A percentile compares a stretch with the other conserved stretches of the same genome.
Evolutionary conservation across 2,113 vertebrate species (phyloP).

Genomic region (Actinemys pallida): DNA sequence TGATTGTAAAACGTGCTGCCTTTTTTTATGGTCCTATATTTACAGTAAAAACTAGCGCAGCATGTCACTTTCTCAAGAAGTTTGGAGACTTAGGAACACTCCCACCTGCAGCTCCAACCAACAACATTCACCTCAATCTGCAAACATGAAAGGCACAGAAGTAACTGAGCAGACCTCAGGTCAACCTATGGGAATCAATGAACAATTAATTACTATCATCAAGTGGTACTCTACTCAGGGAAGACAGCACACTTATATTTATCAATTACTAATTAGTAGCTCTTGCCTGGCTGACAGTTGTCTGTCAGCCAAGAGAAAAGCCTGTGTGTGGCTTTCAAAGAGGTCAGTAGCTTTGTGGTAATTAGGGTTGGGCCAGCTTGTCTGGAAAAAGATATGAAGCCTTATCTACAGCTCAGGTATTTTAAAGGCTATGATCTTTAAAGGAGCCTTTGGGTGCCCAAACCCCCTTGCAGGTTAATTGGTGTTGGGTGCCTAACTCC

Average conservation of each 20-base stretch:
- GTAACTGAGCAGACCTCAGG: background rate
- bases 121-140: background rate
- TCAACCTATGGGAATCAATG: conserved; percentile 52
- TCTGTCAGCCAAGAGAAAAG: conserved; percentile 42
- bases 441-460: background rate
- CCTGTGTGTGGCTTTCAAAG: background rate
- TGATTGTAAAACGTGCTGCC: background rate
- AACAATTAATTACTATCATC: conserved; percentile 78
- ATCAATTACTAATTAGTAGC: conserved; percentile 74
- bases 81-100: conserved; percentile 43
- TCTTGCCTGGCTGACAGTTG: conserved; percentile 76
- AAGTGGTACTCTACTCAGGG: conserved; percentile 51
- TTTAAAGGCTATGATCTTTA: background rate
- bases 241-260: conserved; percentile 73
- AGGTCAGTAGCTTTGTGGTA: background rate
- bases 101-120: background rate
- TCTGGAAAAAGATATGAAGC: background rate
- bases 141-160: conserved; percentile 32
- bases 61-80: background rate
- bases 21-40: background rate
- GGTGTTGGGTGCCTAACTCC: background rate
- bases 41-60: background rate
- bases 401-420: background rate
- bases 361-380: background rate
- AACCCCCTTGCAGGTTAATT: background rate